Base-by-base conservation (phyloP, 2,113 vertebrate species). In the Girardinichthys multiradiatus region DNA sequence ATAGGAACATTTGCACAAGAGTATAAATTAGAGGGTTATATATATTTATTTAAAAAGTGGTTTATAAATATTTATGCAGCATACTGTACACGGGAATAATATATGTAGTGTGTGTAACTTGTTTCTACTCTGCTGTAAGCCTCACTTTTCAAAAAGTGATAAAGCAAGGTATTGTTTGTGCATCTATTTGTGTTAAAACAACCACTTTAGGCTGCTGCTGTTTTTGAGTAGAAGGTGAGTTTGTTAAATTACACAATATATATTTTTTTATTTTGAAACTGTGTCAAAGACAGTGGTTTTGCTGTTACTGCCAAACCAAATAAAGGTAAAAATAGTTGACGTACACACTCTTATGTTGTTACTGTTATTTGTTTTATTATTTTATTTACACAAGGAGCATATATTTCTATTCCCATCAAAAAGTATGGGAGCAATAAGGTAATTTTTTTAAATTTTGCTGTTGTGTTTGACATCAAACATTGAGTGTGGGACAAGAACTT, bases 221-320 rank as follows among this genome's bases (percentile, higher is more conserved):
- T 87, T 92, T n/a, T 88, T 82, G 66, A 83, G 70, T 89, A 86
- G 85, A 79, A 89, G 70, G 85, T 42, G 85, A 84, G 77, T 83
- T 83, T 87, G 76, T 86, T 86, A 72, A 81, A 85, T 77, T 80
- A 87, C 72, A 91, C 83, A 92, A 67, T 91, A 87, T 93, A 81
- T 93, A 93, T 92, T 90, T 92, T 94, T 92, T 94, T 94, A 93
- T 90, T 92, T 94, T 87, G 8, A 91, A 69, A 89, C 87, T 90
- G 91, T 91, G 93, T 93, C 83, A 89, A 86, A 91, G 66, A 83
- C 79, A 89, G 79, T 91, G 83, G 82, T 92, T 91, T 93, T 92
- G 87, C 88, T 94, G 91, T 93, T 86, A 89, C 86, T 94, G 89
- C 92, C 90, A 90, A 64, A 90, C 88, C 80, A 74, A 94, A 94